Evolutionary conservation across 2,797 vertebrate species (phyloP).

Genomic region (Oceanodroma leucorhoa): DNA sequence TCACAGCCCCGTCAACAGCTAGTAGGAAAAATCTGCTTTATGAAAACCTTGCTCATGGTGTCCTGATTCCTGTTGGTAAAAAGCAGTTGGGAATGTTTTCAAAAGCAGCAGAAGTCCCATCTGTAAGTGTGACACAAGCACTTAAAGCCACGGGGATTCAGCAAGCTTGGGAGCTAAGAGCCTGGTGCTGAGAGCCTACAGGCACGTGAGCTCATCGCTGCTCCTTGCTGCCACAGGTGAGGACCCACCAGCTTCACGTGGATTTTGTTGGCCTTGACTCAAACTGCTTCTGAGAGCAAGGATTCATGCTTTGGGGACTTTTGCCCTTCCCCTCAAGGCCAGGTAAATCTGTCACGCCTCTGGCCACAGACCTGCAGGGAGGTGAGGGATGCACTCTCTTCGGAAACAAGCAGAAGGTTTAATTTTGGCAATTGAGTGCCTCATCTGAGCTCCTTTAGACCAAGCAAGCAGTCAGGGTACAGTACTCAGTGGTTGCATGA

Average conservation of each 20-base stretch:
- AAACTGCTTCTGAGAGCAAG: background rate
- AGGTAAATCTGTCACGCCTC: background rate
- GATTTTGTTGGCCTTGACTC: background rate
- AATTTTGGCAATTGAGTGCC: background rate
- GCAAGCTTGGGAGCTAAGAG: background rate
- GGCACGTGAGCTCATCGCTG: fast-evolving
- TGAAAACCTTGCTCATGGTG: fast-evolving
- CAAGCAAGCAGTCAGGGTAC: background rate
- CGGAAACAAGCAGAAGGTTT: background rate
- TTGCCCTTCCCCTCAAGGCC: background rate
- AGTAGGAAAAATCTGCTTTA: background rate
- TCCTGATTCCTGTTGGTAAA: background rate
- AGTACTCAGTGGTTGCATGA: background rate
- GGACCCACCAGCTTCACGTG: background rate
- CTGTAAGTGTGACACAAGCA: background rate
- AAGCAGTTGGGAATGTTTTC: background rate
- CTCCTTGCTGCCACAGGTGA: background rate
- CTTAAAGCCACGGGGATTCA: background rate
- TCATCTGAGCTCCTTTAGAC: background rate
- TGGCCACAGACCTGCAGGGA: background rate
- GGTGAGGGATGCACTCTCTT: background rate
- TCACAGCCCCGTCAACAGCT: background rate
- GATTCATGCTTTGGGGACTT: background rate
- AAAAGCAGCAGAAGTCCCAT: background rate
- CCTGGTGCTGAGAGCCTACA: background rate